phyloP scores from a whole-genome alignment of 2,888 invertebrate species.

The Rhamphomyia laevipes region DNA sequence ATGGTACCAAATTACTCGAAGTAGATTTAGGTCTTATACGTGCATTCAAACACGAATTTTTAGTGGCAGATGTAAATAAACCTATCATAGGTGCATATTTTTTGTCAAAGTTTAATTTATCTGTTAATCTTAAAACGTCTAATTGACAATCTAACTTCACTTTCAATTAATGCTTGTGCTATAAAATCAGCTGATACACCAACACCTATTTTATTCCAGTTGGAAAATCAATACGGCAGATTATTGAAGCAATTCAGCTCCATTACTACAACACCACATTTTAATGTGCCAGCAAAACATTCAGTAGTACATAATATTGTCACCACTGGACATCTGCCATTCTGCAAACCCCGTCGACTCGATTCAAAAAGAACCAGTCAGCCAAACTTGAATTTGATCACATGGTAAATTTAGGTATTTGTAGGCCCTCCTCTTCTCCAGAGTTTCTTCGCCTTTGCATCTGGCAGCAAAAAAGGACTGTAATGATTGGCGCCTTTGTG shows the following conservation, averaged over 20 bases:
- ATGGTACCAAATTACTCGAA: not conserved
- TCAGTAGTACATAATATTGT: not conserved
- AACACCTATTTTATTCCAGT: not conserved
- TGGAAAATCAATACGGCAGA: not conserved
- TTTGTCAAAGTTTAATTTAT: slow-evolving; percentile 5
- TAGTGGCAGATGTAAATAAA: slow-evolving; percentile 7
- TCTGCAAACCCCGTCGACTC: not conserved
- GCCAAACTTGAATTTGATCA: not conserved
- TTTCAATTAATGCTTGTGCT: not conserved
- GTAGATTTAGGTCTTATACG: not conserved
- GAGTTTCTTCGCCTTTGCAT: not conserved
- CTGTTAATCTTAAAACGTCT: slow-evolving; percentile 1
- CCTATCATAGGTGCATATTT: slow-evolving; percentile 12
- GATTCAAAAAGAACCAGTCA: not conserved
- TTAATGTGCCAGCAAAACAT: not conserved
- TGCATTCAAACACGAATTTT: slow-evolving; percentile 3
- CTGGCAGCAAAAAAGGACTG: not conserved
- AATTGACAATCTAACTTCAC: not conserved
- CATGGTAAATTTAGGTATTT: not conserved
- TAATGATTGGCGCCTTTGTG: not conserved
- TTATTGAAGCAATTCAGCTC: not conserved
- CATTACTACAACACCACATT: not conserved
- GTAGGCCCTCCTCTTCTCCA: not conserved
- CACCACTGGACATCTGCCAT: not conserved
- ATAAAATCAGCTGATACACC: not conserved